A percentile compares a stretch with the other conserved stretches of the same genome.
These are phyloP conservation scores for Champsocephalus esox DNA, from an alignment of 2,797 vertebrate species.

Conservation along the genomic window DNA sequence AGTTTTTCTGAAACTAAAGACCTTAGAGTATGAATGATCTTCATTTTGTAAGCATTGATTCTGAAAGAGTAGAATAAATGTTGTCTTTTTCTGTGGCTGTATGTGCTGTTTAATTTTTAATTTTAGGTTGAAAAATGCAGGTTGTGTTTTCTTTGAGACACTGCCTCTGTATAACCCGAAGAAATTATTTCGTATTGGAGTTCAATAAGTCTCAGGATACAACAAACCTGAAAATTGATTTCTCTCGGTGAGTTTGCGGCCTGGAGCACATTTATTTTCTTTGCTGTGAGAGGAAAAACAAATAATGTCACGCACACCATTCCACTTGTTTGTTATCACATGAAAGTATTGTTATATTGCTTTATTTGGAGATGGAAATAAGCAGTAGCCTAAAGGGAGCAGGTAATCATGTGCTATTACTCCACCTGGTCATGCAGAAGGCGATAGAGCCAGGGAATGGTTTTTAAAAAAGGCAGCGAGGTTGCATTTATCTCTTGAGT, in stretches of 20 bases:
- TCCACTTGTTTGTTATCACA: slow-evolving; percentile 54
- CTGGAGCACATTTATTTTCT: slow-evolving; percentile 55
- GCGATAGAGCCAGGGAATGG: slow-evolving; percentile 8
- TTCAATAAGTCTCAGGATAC: slow-evolving; percentile 73
- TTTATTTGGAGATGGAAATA: slow-evolving; percentile 48
- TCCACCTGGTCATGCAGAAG: slow-evolving; percentile 44
- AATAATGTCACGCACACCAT: slow-evolving; percentile 44
- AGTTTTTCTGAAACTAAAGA: slow-evolving; percentile 14
- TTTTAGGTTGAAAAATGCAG: slow-evolving; percentile 48
- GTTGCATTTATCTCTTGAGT: neutral
- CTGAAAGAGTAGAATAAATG: slow-evolving; percentile 28
- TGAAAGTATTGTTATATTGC: slow-evolving; percentile 40
- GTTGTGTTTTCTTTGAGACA: slow-evolving; percentile 42
- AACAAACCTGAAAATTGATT: slow-evolving; percentile 70
- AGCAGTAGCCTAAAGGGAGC: slow-evolving; percentile 33
- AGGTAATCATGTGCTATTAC: slow-evolving; percentile 51
- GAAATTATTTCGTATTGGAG: slow-evolving; percentile 62
- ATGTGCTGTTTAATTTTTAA: slow-evolving; percentile 57
- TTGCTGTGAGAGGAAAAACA: slow-evolving; percentile 57
- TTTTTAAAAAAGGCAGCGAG: neutral
- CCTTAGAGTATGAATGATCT: slow-evolving; percentile 34
- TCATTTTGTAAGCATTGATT: slow-evolving; percentile 16
- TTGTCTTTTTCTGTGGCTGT: slow-evolving; percentile 13
- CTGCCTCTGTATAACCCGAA: slow-evolving; percentile 57
- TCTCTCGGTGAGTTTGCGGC: slow-evolving; percentile 62